phyloP scores from a whole-genome alignment of 2,888 invertebrate species.

The Itoplectis maculator region DNA sequence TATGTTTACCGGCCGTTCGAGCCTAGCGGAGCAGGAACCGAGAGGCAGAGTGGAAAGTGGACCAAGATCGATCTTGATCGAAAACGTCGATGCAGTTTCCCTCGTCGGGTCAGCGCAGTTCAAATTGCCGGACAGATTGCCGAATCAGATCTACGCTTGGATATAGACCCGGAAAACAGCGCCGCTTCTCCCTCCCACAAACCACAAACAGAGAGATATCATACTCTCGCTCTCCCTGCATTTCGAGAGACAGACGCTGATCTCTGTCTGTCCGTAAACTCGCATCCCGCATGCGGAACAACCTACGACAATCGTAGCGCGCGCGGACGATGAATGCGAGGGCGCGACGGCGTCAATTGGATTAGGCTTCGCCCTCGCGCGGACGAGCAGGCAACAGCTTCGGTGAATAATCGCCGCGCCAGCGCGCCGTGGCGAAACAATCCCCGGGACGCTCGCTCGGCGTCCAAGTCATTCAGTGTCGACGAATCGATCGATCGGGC shows the following conservation, averaged over 20 bases:
- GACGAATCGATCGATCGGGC: too few relatives aligned
- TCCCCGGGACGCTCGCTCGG: not conserved
- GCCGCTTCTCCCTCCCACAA: not conserved
- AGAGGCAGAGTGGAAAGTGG: not conserved
- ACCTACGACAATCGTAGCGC: conserved; percentile 38
- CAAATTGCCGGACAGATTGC: conserved; percentile 64
- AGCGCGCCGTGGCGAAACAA: conserved; percentile 21
- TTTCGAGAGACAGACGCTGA: conserved; percentile 9
- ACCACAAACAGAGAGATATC: conserved; percentile 17
- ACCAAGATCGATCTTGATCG: conserved; percentile 43
- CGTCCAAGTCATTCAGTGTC: not conserved
- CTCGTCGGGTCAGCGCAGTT: not conserved
- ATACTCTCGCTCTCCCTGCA: conserved; percentile 37
- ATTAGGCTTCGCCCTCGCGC: conserved; percentile 54
- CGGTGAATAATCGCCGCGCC: conserved; percentile 19
- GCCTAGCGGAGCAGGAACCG: not conserved
- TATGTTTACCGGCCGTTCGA: conserved; percentile 11
- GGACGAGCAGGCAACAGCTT: conserved; percentile 27
- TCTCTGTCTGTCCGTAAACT: conserved; percentile 21
- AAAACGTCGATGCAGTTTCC: conserved; percentile 26
- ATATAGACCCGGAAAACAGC: conserved; percentile 50
- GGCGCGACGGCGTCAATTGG: conserved; percentile 20
- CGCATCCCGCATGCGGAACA: conserved; percentile 1
- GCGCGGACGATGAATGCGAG: conserved; percentile 24
- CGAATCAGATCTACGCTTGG: conserved; percentile 55